Evolutionary conservation across 2,888 invertebrate species (phyloP).

Genomic region (Drosophila fungiperda): DNA sequence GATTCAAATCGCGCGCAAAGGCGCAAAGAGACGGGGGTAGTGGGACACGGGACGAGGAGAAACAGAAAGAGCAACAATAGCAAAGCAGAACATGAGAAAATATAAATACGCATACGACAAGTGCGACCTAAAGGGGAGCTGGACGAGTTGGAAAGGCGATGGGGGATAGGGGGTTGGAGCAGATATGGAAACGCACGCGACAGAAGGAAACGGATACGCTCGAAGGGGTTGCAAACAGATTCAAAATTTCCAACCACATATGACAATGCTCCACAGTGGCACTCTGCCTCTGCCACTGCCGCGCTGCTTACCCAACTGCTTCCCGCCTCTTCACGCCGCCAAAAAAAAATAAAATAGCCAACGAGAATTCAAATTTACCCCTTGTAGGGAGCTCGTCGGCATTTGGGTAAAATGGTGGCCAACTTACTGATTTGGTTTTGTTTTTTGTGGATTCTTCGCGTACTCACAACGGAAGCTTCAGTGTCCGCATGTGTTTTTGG

Average conservation of each 20-base stretch:
- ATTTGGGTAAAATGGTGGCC: conserved; percentile 49
- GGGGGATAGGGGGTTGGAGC: not conserved
- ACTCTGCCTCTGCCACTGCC: conserved; percentile 19
- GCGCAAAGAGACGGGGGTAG: conserved; percentile 17
- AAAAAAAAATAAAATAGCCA: conserved; percentile 48
- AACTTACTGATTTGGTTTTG: conserved; percentile 67
- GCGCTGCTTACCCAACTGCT: not conserved
- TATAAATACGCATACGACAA: conserved; percentile 80
- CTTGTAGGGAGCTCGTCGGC: conserved; percentile 46
- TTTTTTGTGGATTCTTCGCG: conserved; percentile 19
- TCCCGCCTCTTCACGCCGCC: not conserved
- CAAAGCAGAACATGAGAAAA: conserved; percentile 65
- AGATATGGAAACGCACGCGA: conserved; percentile 69
- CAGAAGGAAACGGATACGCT: conserved; percentile 82
- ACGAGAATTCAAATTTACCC: conserved; percentile 72
- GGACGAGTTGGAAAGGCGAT: not conserved
- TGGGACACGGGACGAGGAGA: conserved; percentile 6
- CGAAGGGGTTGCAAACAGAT: conserved; percentile 82
- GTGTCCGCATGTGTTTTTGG: conserved; percentile 54
- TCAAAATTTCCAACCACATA: conserved; percentile 83
- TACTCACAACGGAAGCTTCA: conserved; percentile 56
- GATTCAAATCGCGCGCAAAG: conserved; percentile 79
- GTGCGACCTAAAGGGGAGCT: conserved; percentile 21
- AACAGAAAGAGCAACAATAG: conserved; percentile 50
- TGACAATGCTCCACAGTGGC: conserved; percentile 79